These are phyloP conservation scores for Eptesicus fuscus DNA, from an alignment of 2,113 vertebrate species.

Conservation along the genomic window DNA sequence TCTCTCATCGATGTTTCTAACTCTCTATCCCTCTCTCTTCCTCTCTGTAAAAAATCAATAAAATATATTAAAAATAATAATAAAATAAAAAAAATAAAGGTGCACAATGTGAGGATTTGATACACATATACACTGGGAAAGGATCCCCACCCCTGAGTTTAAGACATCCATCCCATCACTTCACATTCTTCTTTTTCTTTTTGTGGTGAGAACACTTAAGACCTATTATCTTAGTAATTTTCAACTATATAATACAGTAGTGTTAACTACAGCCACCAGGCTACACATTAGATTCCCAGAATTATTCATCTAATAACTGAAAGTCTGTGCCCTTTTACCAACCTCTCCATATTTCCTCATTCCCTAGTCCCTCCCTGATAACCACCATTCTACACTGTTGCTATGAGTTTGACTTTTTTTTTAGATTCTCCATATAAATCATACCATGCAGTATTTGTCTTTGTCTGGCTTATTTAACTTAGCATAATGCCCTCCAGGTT, in stretches of 20 bases:
- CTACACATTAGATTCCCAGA: background rate
- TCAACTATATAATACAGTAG: background rate
- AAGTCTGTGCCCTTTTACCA: background rate
- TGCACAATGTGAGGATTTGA: background rate
- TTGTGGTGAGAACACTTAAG: background rate
- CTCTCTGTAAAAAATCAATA: too few relatives aligned
- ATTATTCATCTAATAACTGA: background rate
- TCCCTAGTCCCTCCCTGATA: background rate
- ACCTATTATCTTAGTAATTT: background rate
- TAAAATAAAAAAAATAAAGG: too few relatives aligned
- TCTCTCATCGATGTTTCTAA: too few relatives aligned
- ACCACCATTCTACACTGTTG: background rate
- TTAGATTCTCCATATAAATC: background rate
- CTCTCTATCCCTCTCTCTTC: too few relatives aligned
- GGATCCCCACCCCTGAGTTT: background rate
- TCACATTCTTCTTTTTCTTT: background rate
- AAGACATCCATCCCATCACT: background rate
- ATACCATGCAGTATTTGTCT: background rate
- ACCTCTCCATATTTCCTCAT: background rate
- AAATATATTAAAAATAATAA: too few relatives aligned
- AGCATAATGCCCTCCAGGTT: background rate
- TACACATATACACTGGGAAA: background rate
- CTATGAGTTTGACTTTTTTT: background rate
- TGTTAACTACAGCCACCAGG: background rate
- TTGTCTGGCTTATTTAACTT: background rate